These are phyloP conservation scores for Phyllostomus hastatus DNA, from an alignment of 2,113 vertebrate genomes.

Conservation along the genomic window DNA sequence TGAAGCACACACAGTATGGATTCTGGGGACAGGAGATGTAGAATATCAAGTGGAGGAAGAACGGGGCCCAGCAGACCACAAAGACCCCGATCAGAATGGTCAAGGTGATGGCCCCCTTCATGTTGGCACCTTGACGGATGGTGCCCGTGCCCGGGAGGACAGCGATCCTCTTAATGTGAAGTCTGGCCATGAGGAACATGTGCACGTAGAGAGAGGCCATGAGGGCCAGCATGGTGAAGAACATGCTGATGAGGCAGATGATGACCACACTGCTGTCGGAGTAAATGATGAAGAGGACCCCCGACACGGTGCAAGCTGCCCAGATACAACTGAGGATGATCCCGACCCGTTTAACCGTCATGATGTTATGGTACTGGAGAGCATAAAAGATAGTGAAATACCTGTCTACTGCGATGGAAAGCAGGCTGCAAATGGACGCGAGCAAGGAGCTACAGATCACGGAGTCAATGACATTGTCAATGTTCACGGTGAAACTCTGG, in stretches of 20 bases:
- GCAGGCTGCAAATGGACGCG: constrained; percentile 95
- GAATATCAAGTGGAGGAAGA: constrained; percentile 94
- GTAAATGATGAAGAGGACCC: constrained; percentile 93
- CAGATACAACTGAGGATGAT: constrained; percentile 90
- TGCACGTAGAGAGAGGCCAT: constrained; percentile 96
- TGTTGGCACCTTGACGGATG: constrained; percentile 90
- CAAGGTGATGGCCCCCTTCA: constrained; percentile 95
- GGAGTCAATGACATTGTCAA: constrained; percentile 96
- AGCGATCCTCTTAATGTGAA: constrained; percentile 94
- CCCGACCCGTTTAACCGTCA: constrained; percentile 87
- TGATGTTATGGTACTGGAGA: constrained; percentile 94
- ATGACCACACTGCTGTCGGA: constrained; percentile 92
- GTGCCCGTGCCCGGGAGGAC: constrained; percentile 88
- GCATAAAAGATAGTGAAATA: constrained; percentile 98
- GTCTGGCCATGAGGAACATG: constrained; percentile 95
- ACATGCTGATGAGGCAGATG: constrained; percentile 94
- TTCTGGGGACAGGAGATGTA: constrained; percentile 95
- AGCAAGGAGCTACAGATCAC: constrained; percentile 96
- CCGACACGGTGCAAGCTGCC: constrained; percentile 88
- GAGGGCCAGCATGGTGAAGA: constrained; percentile 96
- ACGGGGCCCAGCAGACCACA: constrained; percentile 96
- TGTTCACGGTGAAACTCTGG: constrained; percentile 86
- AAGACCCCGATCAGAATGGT: constrained; percentile 96
- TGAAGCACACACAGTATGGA: constrained; percentile 96
- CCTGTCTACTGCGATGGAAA: constrained; percentile 94